Base-by-base conservation (phyloP, 2,888 invertebrate species). In the Lasioglossum morio region DNA sequence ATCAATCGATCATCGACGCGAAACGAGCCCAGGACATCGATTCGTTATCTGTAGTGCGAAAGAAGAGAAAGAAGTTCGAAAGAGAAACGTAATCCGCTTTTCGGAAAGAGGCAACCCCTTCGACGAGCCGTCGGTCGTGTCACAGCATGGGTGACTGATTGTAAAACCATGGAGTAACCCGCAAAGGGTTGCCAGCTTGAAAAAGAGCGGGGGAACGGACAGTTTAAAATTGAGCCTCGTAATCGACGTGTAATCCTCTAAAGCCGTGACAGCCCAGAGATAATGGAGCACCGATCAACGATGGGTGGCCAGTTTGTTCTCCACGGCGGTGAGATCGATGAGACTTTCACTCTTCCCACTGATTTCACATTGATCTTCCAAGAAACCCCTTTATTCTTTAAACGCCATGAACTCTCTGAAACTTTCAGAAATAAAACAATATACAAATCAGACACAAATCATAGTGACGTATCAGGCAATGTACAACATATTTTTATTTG, bases 161-260 rank as follows among this genome's bases (percentile, higher is more conserved):
- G 95, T 94, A 93, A 95, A 95, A 95, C 95, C 95, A 95, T 95
- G 89, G 93, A 95, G 94, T 94, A 91, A 92, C 94, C 95, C 94
- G 91, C 94, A 94, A 93, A 94, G 92, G 93, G 93, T 92, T 91
- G 91, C 88, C 60, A 69, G 57, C 30, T 12, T 74, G 70, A 57
- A 69, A 69, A 66, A 57, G 80, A 79, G 27, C 16, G 63, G 70
- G 70, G 40, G 70, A 37, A 87, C 83, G 92, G 88, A 89, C 91
- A 93, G 92, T 94, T 94, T 94, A 93, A 94, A 95, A 94, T 95
- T 94, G 94, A 94, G 94, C 94, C 93, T 94, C 91, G 94, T 95
- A 95, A 95, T 95, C 95, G 95, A 95, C 92, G 94, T 94, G 95
- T 95, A 95, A 95, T 95, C 95, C 94, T 91, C 91, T 93, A 92